Percentiles rank a stretch among this genome's conserved stretches.
These are phyloP conservation scores for Eretmocerus hayati DNA, from an alignment of 2,888 invertebrate species.

Conservation along the genomic window DNA sequence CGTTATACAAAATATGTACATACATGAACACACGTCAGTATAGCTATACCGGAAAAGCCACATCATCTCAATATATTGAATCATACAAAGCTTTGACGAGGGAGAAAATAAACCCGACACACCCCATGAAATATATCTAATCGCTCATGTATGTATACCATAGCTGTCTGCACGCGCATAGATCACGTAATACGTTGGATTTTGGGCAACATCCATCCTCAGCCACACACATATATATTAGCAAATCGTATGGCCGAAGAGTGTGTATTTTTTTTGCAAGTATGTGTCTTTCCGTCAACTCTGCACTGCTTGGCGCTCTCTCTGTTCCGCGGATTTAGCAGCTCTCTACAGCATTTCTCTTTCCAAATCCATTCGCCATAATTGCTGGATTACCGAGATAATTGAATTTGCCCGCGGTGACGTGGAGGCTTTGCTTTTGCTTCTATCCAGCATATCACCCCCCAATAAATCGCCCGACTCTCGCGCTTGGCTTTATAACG, in stretches of 20 bases:
- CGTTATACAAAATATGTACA: too few species aligned
- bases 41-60: too few species aligned
- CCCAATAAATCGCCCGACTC: constrained; percentile 19
- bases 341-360: constrained; percentile 5
- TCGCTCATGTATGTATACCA: too few species aligned
- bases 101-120: too few species aligned
- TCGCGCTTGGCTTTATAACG: constrained; percentile 25
- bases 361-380: constrained; percentile 28
- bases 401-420: constrained; percentile 50
- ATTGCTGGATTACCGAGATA: constrained; percentile 59
- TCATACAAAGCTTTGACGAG: too few species aligned
- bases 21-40: too few species aligned
- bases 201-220: too few species aligned
- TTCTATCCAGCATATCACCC: neutral
- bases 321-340: constrained; percentile 15
- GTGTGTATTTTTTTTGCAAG: neutral
- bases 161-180: neutral
- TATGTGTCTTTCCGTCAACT: neutral
- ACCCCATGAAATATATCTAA: too few species aligned
- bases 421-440: neutral
- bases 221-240: too few species aligned
- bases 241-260: neutral
- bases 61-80: too few species aligned
- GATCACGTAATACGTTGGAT: neutral
- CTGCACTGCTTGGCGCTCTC: neutral